These are phyloP conservation scores for Galbula dea DNA, from an alignment of 2,113 vertebrate genomes.

Conservation along the genomic window DNA sequence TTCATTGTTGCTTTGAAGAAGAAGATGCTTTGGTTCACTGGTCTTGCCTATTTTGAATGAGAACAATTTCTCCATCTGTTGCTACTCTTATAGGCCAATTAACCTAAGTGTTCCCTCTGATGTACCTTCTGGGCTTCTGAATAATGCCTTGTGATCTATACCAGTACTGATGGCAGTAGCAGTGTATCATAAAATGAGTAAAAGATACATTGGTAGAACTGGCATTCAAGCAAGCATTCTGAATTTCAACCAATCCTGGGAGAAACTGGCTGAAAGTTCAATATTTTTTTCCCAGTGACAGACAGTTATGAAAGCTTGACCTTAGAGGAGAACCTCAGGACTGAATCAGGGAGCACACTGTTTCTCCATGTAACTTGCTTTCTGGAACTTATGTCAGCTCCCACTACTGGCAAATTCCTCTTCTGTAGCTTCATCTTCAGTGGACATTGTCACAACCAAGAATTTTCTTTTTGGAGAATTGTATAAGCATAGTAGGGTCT, in stretches of 20 bases:
- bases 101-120: not conserved
- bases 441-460: not conserved
- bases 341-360: not conserved
- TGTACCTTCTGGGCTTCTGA: not conserved
- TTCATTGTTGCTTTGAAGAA: not conserved
- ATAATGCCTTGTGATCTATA: not conserved
- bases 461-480: not conserved
- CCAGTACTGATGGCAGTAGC: not conserved
- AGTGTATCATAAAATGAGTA: not conserved
- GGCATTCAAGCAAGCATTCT: not conserved
- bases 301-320: not conserved
- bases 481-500: not conserved
- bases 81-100: not conserved
- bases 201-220: not conserved
- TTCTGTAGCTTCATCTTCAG: not conserved
- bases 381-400: not conserved
- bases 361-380: not conserved
- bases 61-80: not conserved
- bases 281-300: not conserved
- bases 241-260: not conserved
- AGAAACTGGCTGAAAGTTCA: not conserved
- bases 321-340: not conserved
- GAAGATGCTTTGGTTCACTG: not conserved
- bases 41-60: not conserved
- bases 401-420: not conserved